These are phyloP conservation scores for Sciurus niger DNA, from an alignment of 2,113 vertebrate genomes.

Conservation along the genomic window DNA sequence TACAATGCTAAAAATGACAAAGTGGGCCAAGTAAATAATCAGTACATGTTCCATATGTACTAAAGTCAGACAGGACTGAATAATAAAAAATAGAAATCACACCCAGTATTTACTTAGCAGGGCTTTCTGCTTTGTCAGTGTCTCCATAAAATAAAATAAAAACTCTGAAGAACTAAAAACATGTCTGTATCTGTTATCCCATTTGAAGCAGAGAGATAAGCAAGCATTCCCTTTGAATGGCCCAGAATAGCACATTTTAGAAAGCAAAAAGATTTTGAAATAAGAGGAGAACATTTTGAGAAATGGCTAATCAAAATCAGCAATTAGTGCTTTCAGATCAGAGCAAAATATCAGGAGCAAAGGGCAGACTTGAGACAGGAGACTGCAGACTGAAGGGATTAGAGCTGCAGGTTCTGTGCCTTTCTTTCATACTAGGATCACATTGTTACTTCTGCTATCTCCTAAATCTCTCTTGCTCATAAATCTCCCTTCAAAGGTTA, in stretches of 20 bases:
- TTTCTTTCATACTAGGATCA: not conserved
- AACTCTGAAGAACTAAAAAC: not conserved
- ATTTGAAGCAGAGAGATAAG: not conserved
- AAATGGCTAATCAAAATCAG: not conserved
- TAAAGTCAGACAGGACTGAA: not conserved
- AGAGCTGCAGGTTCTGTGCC: not conserved
- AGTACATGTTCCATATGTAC: not conserved
- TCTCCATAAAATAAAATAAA: no score
- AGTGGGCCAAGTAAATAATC: not conserved
- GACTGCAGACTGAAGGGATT: fast-evolving
- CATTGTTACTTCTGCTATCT: not conserved
- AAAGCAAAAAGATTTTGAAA: conserved; percentile 34
- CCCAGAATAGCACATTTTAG: not conserved
- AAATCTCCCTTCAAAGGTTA: not conserved
- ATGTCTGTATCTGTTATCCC: not conserved
- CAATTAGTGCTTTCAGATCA: not conserved
- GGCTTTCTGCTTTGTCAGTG: no score
- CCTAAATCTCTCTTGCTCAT: not conserved
- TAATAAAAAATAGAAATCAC: not conserved
- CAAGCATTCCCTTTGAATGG: not conserved
- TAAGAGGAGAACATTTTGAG: not conserved
- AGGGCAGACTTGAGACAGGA: not conserved
- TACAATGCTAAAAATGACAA: conserved; percentile 30
- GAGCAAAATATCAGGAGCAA: not conserved
- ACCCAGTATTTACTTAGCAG: not conserved